Evolutionary conservation across 2,888 invertebrate species (phyloP), one percentile per base, ranked within the genome.

Genomic region (Endomychus coccineus): DNA sequence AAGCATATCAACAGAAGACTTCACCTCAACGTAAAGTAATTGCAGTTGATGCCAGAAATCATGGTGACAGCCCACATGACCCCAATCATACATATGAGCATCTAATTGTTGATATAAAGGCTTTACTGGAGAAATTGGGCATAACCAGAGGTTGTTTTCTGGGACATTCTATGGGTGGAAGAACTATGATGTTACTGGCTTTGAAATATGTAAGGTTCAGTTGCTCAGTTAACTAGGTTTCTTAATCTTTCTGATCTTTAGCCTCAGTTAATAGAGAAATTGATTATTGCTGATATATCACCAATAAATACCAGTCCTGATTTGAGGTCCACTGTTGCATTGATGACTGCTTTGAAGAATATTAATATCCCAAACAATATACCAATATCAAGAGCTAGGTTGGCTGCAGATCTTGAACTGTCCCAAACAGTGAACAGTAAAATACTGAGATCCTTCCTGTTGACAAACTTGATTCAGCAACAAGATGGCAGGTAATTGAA

Each of bases 141-240:
- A 68, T 88, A 27, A 59, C 71, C 0, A 79, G 78, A 59, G 76
- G 79, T 1, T 70, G 79, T 3, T 56, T 90, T 11, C 63, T 96
- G 52, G 95, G 95, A 0, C 95, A 96, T 63, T 92, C 92, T 49
- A 91, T 96, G 91, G 95, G 95, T 12, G 96, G 95, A n/a, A 78
- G 90, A 43, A 76, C 87, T 4, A 82, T 83, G 53, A 94, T 95
- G 92, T 75, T 78, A 35, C 70, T 87, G 35, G 84, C 92, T 23
- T 69, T 94, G 31, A 73, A 74, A 60, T 71, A 78, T 66, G 82
- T 82, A 66, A 51, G 66, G 53, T 16, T 21, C 24, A 45, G 22
- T 33, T 25, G 6, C 4, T 12, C 7, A 12, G 6, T 28, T 12
- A 7, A 28, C 81, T 82, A 65, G 51, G 64, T 52, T 24, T 9